These are phyloP conservation scores for Scelioninae gen. 1 DNA, from an alignment of 2,888 invertebrate species.

Conservation along the genomic window DNA sequence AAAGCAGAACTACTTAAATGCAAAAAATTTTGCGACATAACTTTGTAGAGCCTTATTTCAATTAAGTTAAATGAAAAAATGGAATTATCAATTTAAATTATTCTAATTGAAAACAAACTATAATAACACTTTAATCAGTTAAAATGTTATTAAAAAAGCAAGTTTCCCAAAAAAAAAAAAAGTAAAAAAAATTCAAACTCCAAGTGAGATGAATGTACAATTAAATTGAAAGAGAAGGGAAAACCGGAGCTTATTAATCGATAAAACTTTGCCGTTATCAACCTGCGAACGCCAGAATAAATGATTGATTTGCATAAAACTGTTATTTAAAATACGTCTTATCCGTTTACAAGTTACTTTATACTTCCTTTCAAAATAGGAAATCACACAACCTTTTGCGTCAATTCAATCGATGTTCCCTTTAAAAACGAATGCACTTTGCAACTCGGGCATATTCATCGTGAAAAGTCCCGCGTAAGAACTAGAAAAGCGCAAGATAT, in stretches of 20 bases:
- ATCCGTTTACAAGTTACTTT: constrained; percentile 1
- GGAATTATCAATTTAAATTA: too few relatives aligned
- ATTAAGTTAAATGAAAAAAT: background rate
- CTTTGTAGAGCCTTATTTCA: background rate
- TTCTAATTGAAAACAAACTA: background rate
- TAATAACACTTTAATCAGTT: background rate
- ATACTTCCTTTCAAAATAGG: constrained; percentile 1
- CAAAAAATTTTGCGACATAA: background rate
- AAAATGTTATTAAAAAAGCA: background rate
- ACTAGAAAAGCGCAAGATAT: constrained; percentile 13
- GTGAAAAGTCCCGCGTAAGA: constrained; percentile 8
- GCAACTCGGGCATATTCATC: constrained; percentile 5
- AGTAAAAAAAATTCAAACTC: background rate
- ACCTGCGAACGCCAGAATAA: background rate
- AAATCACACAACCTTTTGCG: constrained; percentile 17
- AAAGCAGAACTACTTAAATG: constrained; percentile 35
- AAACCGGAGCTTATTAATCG: constrained; percentile 32
- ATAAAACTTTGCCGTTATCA: constrained; percentile 40
- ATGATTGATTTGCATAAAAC: constrained; percentile 49
- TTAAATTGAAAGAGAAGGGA: constrained; percentile 13
- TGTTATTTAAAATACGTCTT: background rate
- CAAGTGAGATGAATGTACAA: background rate
- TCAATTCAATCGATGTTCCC: constrained; percentile 3
- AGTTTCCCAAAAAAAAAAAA: too few relatives aligned
- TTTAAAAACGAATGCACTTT: constrained; percentile 21